Evolutionary conservation across 1,140 invertebrate species (phyloP), one percentile per base, ranked within the genome.

Genomic region (Eupristina koningsbergeri): DNA sequence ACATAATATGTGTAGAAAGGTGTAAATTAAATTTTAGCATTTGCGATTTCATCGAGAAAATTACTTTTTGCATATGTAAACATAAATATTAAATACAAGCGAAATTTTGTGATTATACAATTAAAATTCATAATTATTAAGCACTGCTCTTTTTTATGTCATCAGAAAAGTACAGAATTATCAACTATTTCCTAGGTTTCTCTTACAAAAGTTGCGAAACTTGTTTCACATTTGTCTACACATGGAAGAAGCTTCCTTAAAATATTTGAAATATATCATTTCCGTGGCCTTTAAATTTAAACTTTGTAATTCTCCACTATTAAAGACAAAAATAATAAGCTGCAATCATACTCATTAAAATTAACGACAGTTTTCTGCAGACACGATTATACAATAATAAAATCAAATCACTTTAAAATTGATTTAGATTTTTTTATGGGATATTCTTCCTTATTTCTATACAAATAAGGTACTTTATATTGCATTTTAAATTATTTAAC

Each of bases 121-220:
- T 36, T 29, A 31, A 31, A 67, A 69, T 39, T 69, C 31, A 69
- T 69, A 69, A 39, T 31, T 29, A 69, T 69, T 69, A 69, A 3
- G 34, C 22, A 9, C 26, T 36, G 3, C 22, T 69, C 19, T n/a
- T 67, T 15, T 5, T 39, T 22, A 36, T 69, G 34, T 69, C 19
- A 69, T 39, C 29, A 39, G 9, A 1, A 69, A 9, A 69, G 34
- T 69, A 36, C 34, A 19, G 64, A 13, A 69, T 0, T 5, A 69
- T 69, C 29, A 22, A 69, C 39, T 13, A 39, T 31, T 69, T 69
- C 34, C 64, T 69, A 31, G 29, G 34, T 69, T 69, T 69, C 31
- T 31, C 34, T 69, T 69, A 69, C 26, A 69, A 69, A 69, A 69
- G 34, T 69, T 69, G 19, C 29, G 19, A 69, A 69, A 64, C 61